Conservation (phyloP, 2,797 vertebrate genomes). For the Gephyroberyx darwinii region DNA sequence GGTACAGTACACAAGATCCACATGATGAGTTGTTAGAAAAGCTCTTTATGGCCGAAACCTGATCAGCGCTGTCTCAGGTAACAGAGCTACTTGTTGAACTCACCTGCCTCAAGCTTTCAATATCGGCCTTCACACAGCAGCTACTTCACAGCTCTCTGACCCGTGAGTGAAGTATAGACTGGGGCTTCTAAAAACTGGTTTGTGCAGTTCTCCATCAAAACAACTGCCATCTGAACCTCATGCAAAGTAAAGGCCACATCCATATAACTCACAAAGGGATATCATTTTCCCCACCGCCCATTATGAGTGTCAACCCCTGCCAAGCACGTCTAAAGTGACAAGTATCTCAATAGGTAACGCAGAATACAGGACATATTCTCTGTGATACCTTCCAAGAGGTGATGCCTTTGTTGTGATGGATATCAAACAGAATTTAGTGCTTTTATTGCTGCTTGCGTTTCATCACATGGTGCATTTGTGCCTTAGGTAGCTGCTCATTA, state of each 20-base stretch:
- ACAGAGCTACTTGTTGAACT: conserved; percentile 61
- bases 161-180: conserved; percentile 54
- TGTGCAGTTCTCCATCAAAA: conserved; percentile 73
- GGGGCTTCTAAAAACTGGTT: conserved; percentile 72
- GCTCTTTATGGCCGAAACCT: conserved; percentile 61
- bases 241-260: conserved; percentile 57
- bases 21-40: conserved; percentile 47
- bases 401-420: conserved; percentile 65
- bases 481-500: not conserved
- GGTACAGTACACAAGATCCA: conserved; percentile 24
- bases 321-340: conserved; percentile 59
- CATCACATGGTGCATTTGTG: conserved; percentile 29
- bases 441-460: conserved; percentile 62
- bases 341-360: conserved; percentile 46
- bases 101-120: conserved; percentile 52
- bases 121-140: conserved; percentile 57
- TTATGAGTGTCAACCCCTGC: conserved; percentile 49
- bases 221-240: conserved; percentile 65
- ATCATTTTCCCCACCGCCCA: conserved; percentile 59
- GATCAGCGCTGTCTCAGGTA: conserved; percentile 64
- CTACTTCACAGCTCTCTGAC: conserved; percentile 60
- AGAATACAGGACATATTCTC: conserved; percentile 52
- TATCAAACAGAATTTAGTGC: conserved; percentile 53
- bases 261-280: conserved; percentile 59
- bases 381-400: conserved; percentile 51